Evolutionary conservation across 2,888 invertebrate genomes (phyloP).

Genomic region (Acanthopleura granulata): DNA sequence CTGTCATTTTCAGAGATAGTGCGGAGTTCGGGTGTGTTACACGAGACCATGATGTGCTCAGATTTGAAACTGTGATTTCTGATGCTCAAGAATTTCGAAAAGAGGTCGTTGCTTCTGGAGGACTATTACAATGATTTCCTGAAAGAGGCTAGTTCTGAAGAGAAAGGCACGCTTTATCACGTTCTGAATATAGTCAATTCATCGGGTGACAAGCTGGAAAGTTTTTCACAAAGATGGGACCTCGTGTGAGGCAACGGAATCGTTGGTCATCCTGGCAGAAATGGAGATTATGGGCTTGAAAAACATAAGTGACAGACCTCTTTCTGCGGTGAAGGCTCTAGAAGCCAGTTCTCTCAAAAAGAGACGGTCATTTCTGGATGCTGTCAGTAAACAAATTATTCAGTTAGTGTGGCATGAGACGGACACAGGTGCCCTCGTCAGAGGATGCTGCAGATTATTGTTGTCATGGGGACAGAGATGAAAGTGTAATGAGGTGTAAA

Average conservation of each 20-base stretch:
- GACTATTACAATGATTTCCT: slow-evolving; percentile 31
- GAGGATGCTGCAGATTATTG: slow-evolving; percentile 20
- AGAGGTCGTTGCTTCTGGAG: slow-evolving; percentile 33
- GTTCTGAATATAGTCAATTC: not conserved
- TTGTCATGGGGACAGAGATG: slow-evolving; percentile 29
- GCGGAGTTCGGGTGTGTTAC: not conserved
- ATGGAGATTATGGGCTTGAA: not conserved
- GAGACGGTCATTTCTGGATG: slow-evolving; percentile 22
- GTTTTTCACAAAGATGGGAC: not conserved
- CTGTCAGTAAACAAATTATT: slow-evolving; percentile 9
- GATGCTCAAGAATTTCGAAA: slow-evolving; percentile 36
- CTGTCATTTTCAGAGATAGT: not conserved
- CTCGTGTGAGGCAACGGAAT: not conserved
- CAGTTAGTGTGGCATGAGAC: slow-evolving; percentile 20
- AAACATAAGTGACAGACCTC: not conserved
- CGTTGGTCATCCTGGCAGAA: not conserved
- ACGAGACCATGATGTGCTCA: not conserved
- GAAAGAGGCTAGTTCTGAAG: slow-evolving; percentile 26
- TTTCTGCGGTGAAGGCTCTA: slow-evolving; percentile 19
- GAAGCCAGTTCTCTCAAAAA: slow-evolving; percentile 25
- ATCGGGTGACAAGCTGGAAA: not conserved
- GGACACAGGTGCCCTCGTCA: slow-evolving; percentile 20
- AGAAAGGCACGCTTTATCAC: not conserved
- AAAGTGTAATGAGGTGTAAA: slow-evolving; percentile 28
- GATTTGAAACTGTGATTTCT: slow-evolving; percentile 11